Base-by-base conservation (phyloP, 2,113 vertebrate species). In the Passer domesticus region DNA sequence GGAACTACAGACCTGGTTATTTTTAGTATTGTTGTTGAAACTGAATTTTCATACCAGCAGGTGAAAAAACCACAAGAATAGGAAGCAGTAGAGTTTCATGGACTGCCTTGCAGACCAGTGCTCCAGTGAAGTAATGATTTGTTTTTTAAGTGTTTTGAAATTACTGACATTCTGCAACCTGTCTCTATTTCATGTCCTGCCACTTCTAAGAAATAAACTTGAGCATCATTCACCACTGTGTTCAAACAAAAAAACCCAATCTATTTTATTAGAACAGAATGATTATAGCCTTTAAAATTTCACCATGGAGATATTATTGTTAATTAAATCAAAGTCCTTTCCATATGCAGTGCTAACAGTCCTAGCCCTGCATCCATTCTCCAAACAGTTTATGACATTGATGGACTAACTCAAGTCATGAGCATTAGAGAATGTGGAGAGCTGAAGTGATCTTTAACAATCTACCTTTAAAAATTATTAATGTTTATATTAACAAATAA, bases 331-430 rank as follows among this genome's bases (percentile, higher is more conserved):
- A 83, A 93, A 97, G 67, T 83, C 73, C 53, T 96, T 96, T 92
- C 79, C 89, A 64, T 90, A 87, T n/a, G 22, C 76, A 90, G 53
- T 63, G 72, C 95, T 95, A 94, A 95, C 83, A 95, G 82, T 91
- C 88, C 25, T 84, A 83, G 53, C 55, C 87, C 84, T 92, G 89
- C 87, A 97, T 90, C 77, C 69, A 78, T 97, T 97, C 88, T 95
- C 91, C 85, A 96, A 98, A 97, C 94, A 47, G 58, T 87, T 66
- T 94, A 49, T 24, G 96, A 97, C 97, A 97, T 91, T 98, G 98
- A 98, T 97, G 97, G 97, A 97, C 98, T 97, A 97, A 97, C 93
- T 97, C 97, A 97, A 97, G 97, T 77, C 3, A 6, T 69, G 89
- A 91, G 83, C 96, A 94, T 96, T 97, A 96, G 80, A 96, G 94